Evolutionary conservation across 2,113 vertebrate genomes (phyloP), one percentile per base, ranked within the genome.

Genomic region (Alouatta palliata): DNA sequence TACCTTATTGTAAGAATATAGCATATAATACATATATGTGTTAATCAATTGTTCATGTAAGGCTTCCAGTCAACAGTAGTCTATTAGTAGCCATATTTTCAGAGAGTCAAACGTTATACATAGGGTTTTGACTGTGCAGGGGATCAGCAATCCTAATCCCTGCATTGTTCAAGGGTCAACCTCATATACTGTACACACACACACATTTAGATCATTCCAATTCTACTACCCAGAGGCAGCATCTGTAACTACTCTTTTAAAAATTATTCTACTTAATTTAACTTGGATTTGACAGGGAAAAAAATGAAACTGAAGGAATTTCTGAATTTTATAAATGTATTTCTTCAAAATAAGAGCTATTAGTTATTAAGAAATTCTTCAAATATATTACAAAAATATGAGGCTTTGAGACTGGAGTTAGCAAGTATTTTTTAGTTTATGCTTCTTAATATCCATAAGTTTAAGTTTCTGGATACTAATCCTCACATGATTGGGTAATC

Each of bases 331-430:
- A 87, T 23, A 40, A 54, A 54, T 56, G 47, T 58, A 84, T 75
- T 66, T 77, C 37, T 83, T 93, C 52, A 83, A 93, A 96, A 91
- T 40, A 84, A 96, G 82, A 91, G 5, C 21, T 75, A 45, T 66
- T 86, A n/a, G 6, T 90, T 84, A 71, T 27, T 80, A 75, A 90
- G 64, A 37, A 87, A 87, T 16, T 75, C 37, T 87, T 95, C 81
- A 45, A 87, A 49, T 83, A 84, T 27, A 40, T 91, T 80, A 66
- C 4, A 66, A 82, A 81, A 95, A 23, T 47, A 56, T 16, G 2
- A 83, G 40, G 20, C 68, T 83, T 21, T 76, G 13, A 93, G 6
- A 5, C n/a, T 91, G 58, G 23, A 5, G 30, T 75, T 64, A 77
- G 58, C 64, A 52, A 45, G 21, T 56, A 47, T 40, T 79, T 58